A percentile compares a stretch with the other conserved stretches of the same genome.
Conservation (phyloP, 2,888 invertebrate species). For the Synergus gifuensis region DNA sequence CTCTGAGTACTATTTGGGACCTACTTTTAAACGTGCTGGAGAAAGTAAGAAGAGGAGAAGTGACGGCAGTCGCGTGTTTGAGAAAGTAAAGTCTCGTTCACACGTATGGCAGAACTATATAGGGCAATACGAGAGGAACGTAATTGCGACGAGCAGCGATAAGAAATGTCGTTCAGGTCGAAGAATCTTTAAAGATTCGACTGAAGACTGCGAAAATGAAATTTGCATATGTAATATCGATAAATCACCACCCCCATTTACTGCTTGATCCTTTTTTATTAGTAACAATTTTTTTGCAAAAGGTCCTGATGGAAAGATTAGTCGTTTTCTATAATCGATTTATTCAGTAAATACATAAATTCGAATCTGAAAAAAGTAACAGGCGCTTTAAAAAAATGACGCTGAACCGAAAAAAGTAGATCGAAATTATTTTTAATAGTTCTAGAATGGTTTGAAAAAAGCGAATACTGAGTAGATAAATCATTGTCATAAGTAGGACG, state of each 20-base stretch:
- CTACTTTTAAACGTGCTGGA: constrained; percentile 73
- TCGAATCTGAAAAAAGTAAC: neutral
- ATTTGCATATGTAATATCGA: neutral
- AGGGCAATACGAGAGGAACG: constrained; percentile 57
- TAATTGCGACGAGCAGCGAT: constrained; percentile 41
- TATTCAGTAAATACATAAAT: neutral
- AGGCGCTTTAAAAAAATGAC: neutral
- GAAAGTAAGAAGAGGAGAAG: constrained; percentile 71
- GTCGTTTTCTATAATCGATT: too few species aligned
- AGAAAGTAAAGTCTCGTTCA: constrained; percentile 71
- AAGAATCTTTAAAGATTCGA: neutral
- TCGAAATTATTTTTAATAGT: constrained; percentile 17
- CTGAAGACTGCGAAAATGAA: neutral
- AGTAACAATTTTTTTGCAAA: too few species aligned
- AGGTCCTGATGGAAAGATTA: too few species aligned
- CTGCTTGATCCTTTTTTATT: neutral
- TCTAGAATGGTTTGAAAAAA: constrained; percentile 31
- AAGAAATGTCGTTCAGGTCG: constrained; percentile 34
- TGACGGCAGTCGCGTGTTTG: constrained; percentile 68
- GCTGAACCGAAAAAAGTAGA: neutral
- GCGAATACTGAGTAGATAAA: constrained; percentile 36
- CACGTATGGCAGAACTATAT: constrained; percentile 62
- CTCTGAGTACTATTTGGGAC: constrained; percentile 71
- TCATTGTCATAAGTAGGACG: constrained; percentile 29
- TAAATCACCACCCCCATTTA: neutral